Percentiles rank a stretch among this genome's conserved stretches.
These are phyloP conservation scores for Pantherophis vulpinus DNA, from an alignment of 2,797 vertebrate species.

Conservation along the genomic window DNA sequence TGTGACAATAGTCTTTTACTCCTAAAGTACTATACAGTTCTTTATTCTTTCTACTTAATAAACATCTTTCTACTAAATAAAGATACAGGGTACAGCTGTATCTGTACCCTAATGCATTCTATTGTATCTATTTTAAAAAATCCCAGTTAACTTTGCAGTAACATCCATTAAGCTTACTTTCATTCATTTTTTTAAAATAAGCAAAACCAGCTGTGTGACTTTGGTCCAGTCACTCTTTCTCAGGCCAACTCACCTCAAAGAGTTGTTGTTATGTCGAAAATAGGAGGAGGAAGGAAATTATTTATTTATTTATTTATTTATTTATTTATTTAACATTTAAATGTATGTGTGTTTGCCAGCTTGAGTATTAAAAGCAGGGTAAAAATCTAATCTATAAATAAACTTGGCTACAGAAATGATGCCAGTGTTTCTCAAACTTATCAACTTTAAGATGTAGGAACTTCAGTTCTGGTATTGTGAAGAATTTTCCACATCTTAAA, in stretches of 20 bases:
- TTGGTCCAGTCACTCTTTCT: not conserved
- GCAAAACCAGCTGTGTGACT: not conserved
- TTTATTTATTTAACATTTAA: no score
- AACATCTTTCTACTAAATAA: not conserved
- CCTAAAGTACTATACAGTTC: not conserved
- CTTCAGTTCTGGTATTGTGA: not conserved
- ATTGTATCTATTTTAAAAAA: not conserved
- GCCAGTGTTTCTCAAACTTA: not conserved
- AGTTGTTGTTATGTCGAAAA: no score
- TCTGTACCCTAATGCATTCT: not conserved
- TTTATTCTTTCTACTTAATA: not conserved
- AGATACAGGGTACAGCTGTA: not conserved
- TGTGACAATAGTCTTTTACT: not conserved
- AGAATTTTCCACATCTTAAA: not conserved
- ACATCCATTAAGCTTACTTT: not conserved
- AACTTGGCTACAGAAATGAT: not conserved
- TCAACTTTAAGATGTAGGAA: not conserved
- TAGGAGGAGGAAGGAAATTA: no score
- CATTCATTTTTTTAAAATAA: not conserved
- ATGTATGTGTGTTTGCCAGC: no score
- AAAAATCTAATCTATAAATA: no score
- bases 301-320: no score
- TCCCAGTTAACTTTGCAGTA: not conserved
- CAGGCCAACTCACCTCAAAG: no score
- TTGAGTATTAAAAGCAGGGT: no score